These are phyloP conservation scores for Drosophila nannoptera DNA, from an alignment of 1,140 invertebrate genomes.

Conservation along the genomic window DNA sequence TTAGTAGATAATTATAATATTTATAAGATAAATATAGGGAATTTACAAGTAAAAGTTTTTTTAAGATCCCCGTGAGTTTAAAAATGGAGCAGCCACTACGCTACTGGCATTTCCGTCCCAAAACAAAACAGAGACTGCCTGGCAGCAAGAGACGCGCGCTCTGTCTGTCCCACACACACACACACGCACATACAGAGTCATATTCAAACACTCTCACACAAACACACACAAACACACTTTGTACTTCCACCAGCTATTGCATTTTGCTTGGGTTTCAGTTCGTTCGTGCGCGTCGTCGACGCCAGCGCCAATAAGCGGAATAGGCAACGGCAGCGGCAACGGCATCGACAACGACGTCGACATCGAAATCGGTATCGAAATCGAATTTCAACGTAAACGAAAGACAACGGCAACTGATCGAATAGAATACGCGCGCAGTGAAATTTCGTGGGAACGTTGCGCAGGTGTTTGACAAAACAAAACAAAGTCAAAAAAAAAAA, in stretches of 20 bases:
- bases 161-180: conserved; percentile 33
- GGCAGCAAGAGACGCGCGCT: conserved; percentile 46
- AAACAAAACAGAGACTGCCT: conserved; percentile 66
- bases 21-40: not conserved
- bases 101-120: conserved; percentile 67
- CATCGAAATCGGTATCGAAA: conserved; percentile 26
- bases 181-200: conserved; percentile 30
- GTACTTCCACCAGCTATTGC: conserved; percentile 68
- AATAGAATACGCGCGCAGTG: conserved; percentile 40
- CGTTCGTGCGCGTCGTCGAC: conserved; percentile 54
- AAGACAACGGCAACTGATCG: conserved; percentile 30
- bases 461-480: conserved; percentile 34
- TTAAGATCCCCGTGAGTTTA: not conserved
- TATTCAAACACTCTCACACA: conserved; percentile 26
- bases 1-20: not conserved
- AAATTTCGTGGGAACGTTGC: conserved; percentile 39
- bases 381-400: too few species aligned
- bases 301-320: conserved; percentile 53
- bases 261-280: conserved; percentile 62
- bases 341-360: conserved; percentile 22
- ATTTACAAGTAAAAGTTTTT: not conserved
- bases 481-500: not conserved
- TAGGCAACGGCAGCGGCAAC: conserved; percentile 36
- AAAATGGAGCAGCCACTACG: conserved; percentile 35
- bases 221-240: conserved; percentile 23